These are phyloP conservation scores for Allophyes oxyacanthae DNA, from an alignment of 2,888 invertebrate genomes.

Conservation along the genomic window DNA sequence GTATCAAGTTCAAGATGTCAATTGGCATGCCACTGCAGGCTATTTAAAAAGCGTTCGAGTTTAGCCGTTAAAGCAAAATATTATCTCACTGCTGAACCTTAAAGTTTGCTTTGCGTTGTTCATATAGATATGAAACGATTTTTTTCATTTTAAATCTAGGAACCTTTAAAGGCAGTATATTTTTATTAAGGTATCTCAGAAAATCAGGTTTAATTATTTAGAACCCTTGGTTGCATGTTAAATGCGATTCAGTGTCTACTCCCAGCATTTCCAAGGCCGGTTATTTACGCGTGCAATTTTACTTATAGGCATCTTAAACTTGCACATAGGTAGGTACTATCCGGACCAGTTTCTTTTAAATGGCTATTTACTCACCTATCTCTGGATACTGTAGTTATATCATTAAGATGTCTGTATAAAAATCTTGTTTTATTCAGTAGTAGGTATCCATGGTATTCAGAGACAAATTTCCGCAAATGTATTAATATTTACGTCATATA, in stretches of 20 bases:
- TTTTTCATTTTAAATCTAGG: slow-evolving; percentile 72
- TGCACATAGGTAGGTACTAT: slow-evolving; percentile 22
- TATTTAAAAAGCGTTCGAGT: slow-evolving; percentile 54
- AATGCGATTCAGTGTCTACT: slow-evolving; percentile 57
- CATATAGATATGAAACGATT: slow-evolving; percentile 35
- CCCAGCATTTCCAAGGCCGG: slow-evolving; percentile 71
- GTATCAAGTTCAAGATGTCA: slow-evolving; percentile 69
- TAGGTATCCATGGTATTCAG: no score
- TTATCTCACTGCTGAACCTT: slow-evolving; percentile 41
- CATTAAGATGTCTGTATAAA: neutral
- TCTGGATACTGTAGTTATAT: slow-evolving; percentile 6
- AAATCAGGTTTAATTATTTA: slow-evolving; percentile 76
- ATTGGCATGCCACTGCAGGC: slow-evolving; percentile 62
- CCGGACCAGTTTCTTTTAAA: slow-evolving; percentile 43
- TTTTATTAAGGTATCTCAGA: slow-evolving; percentile 70
- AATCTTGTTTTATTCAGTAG: no score
- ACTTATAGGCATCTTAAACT: slow-evolving; percentile 32
- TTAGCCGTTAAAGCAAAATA: slow-evolving; percentile 39
- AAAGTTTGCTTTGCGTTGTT: slow-evolving; percentile 62
- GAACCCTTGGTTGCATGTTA: slow-evolving; percentile 67
- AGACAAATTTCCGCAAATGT: no score
- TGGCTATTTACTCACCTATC: slow-evolving; percentile 23
- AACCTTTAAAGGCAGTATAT: slow-evolving; percentile 76
- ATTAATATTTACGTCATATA: slow-evolving; percentile 53
- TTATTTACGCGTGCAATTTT: slow-evolving; percentile 63